Evolutionary conservation across 2,888 invertebrate genomes (phyloP), one percentile per base, ranked within the genome.

Genomic region (Patella pellucida): DNA sequence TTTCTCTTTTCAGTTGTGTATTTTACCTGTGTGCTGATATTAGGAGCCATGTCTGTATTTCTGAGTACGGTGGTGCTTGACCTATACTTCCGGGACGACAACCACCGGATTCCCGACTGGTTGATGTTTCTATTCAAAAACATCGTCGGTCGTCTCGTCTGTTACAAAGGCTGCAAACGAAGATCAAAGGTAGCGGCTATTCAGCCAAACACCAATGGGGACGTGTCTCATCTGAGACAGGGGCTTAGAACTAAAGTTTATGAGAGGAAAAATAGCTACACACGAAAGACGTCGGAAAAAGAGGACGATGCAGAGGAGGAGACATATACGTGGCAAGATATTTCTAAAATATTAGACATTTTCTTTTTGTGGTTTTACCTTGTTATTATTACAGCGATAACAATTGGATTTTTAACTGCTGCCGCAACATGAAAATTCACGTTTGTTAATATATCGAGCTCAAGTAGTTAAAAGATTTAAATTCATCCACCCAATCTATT

Each of bases 1-100:
- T 41, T 27, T 5, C n/a, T 68, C 50, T 68, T 69, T 74, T 52
- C 69, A 74, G 74, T 69, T 68, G 69, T 74, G 41, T 74, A 74
- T 56, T 52, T 74, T 14, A 27, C 74, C 2, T 50, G 41, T 23
- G 52, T 69, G 15, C 69, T 74, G 31, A 41, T 68, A 12, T 31
- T 74, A 19, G 54, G 69, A 23, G 74, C 69, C 14, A 1, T 69
- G 16, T 68, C 74, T 50, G 74, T 74, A 12, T 16, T 74, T 12
- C 74, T 74, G 15, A 74, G 69, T 12, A 69, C 56, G 11, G 23
- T 74, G 7, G 69, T 69, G 23, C 69, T 74, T 19, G 74, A 69
- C 23, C 52, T 74, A 9, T 68, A 74, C 74, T 74, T 69, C 69
- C 68, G 52, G 50, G 74, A 74, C 15, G 74, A 69, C 5, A 56